Percentiles rank a stretch among this genome's conserved stretches.
These are phyloP conservation scores for Archivesica marissinica DNA, from an alignment of 1,140 invertebrate species.

Conservation along the genomic window DNA sequence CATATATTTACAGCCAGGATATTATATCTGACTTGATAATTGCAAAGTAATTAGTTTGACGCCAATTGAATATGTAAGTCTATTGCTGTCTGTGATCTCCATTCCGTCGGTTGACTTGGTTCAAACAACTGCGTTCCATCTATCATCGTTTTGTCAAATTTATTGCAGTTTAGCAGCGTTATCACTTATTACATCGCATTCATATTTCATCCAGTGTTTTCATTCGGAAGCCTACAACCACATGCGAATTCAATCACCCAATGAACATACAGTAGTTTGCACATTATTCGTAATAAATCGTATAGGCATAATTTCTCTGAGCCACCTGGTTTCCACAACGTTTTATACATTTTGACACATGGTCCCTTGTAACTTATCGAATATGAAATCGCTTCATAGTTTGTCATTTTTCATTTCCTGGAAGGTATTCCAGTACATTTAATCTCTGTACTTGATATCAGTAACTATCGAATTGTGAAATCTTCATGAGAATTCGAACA, in stretches of 20 bases:
- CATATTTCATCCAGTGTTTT: constrained; percentile 43
- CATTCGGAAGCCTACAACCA: constrained; percentile 13
- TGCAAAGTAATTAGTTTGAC: constrained; percentile 17
- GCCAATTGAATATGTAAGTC: background rate
- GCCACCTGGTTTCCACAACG: constrained; percentile 6
- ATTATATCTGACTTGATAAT: too few relatives aligned
- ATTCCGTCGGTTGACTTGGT: background rate
- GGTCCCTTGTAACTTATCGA: background rate
- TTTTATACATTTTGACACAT: background rate
- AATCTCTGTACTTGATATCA: too few relatives aligned
- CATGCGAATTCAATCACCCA: constrained; percentile 4
- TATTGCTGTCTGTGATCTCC: background rate
- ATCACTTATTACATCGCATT: constrained; percentile 16
- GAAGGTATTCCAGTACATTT: background rate
- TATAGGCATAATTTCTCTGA: too few relatives aligned
- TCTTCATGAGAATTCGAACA: too few relatives aligned
- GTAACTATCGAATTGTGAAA: too few relatives aligned
- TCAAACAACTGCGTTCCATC: constrained; percentile 25
- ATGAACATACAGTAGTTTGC: background rate
- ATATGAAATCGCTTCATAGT: background rate
- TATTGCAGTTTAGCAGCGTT: constrained; percentile 25
- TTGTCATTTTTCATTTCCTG: constrained; percentile 5
- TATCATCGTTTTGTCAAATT: constrained; percentile 48
- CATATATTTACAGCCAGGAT: too few relatives aligned
- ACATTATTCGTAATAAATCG: background rate